Evolutionary conservation across 1,140 invertebrate species (phyloP).

Genomic region (Nasonia longicornis): DNA sequence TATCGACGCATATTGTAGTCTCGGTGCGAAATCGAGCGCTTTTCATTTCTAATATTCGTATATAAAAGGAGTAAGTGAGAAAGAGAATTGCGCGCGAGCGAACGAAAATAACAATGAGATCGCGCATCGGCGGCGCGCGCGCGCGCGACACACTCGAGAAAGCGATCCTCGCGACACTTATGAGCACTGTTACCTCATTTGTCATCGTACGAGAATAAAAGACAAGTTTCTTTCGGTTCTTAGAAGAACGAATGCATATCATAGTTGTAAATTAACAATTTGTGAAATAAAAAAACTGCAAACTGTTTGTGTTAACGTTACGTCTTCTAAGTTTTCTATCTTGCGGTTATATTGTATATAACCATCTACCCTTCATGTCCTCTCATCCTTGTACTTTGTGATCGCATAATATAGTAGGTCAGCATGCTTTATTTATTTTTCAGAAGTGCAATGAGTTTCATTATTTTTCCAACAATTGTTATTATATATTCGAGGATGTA

Average conservation of each 20-base stretch:
- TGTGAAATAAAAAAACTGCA: constrained; percentile 70
- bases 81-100: background rate
- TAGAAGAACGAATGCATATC: constrained; percentile 87
- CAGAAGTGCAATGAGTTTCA: too few relatives aligned
- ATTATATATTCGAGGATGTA: too few relatives aligned
- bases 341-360: background rate
- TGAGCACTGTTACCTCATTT: constrained; percentile 44
- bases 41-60: background rate
- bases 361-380: background rate
- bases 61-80: background rate
- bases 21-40: background rate
- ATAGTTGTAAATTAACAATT: constrained; percentile 80
- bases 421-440: too few relatives aligned
- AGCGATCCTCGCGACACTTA: constrained; percentile 6
- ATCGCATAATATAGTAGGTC: too few relatives aligned
- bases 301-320: constrained; percentile 68
- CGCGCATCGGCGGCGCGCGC: background rate
- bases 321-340: constrained; percentile 28
- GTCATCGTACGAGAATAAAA: constrained; percentile 45
- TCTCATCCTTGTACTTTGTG: background rate
- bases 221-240: constrained; percentile 73
- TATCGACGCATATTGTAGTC: background rate
- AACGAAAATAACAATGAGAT: constrained; percentile 21
- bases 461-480: too few relatives aligned
- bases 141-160: background rate